Percentiles rank a stretch among this genome's conserved stretches.
These are phyloP conservation scores for Platycnemis pennipes DNA, from an alignment of 2,888 invertebrate species.

Conservation along the genomic window DNA sequence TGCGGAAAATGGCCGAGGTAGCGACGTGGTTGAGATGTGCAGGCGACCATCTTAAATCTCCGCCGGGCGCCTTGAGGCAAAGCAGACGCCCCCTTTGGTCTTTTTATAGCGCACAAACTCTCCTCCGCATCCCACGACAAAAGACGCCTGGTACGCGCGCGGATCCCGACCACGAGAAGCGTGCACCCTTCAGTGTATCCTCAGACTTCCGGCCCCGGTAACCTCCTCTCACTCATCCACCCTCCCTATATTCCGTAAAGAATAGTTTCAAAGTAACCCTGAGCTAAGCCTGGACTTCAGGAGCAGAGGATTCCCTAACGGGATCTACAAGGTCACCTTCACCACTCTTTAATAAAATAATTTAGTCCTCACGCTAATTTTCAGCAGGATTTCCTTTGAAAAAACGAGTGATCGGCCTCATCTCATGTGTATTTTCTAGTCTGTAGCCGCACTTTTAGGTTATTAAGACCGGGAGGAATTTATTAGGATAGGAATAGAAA, in stretches of 20 bases:
- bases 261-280: too few species aligned
- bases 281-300: too few species aligned
- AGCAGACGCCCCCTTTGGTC: neutral
- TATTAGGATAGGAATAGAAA: too few species aligned
- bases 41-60: slow-evolving; percentile 39
- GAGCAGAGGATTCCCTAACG: too few species aligned
- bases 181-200: neutral
- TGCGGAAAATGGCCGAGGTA: neutral
- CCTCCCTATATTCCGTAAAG: neutral
- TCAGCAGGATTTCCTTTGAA: too few species aligned
- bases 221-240: neutral
- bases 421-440: too few species aligned
- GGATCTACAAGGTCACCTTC: too few species aligned
- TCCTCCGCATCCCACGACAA: neutral
- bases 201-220: neutral
- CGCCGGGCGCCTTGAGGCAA: neutral
- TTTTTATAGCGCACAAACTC: neutral
- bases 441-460: too few species aligned
- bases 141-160: neutral
- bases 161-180: neutral
- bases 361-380: too few species aligned
- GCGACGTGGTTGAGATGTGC: neutral
- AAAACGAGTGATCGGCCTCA: too few species aligned
- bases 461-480: too few species aligned
- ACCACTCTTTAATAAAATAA: too few species aligned